phyloP scores from a whole-genome alignment of 2,888 invertebrate species.

The Bellardia pandia region DNA sequence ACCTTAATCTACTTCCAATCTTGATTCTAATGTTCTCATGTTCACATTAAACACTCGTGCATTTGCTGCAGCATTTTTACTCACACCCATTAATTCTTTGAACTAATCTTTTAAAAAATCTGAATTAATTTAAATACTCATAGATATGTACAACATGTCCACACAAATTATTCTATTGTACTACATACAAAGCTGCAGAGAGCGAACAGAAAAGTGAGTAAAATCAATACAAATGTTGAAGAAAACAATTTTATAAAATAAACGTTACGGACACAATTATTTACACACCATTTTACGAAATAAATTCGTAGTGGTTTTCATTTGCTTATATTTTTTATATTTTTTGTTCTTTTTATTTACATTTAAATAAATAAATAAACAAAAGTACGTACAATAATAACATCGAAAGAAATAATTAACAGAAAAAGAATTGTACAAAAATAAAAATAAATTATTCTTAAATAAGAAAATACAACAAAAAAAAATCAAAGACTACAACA shows the following conservation, averaged over 20 bases:
- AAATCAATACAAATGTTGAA: slow-evolving; percentile 62
- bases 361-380: slow-evolving; percentile 54
- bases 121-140: slow-evolving; percentile 55
- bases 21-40: not conserved
- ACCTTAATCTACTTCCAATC: slow-evolving; percentile 12
- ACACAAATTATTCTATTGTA: slow-evolving; percentile 50
- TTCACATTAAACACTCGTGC: not conserved
- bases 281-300: slow-evolving; percentile 65
- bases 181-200: not conserved
- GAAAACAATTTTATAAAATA: slow-evolving; percentile 50
- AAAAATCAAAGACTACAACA: slow-evolving; percentile 9
- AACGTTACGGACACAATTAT: slow-evolving; percentile 68
- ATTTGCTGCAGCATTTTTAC: slow-evolving; percentile 4
- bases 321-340: not conserved
- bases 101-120: slow-evolving; percentile 48
- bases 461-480: slow-evolving; percentile 43
- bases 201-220: slow-evolving; percentile 15
- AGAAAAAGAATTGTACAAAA: slow-evolving; percentile 57
- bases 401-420: slow-evolving; percentile 69
- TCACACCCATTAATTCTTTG: slow-evolving; percentile 16
- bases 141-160: slow-evolving; percentile 60
- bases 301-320: slow-evolving; percentile 43
- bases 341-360: slow-evolving; percentile 20
- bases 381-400: slow-evolving; percentile 40
- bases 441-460: slow-evolving; percentile 69